Percentiles rank a stretch among this genome's conserved stretches.
phyloP scores from a whole-genome alignment of 2,113 vertebrate genomes.

The Rissa tridactyla region DNA sequence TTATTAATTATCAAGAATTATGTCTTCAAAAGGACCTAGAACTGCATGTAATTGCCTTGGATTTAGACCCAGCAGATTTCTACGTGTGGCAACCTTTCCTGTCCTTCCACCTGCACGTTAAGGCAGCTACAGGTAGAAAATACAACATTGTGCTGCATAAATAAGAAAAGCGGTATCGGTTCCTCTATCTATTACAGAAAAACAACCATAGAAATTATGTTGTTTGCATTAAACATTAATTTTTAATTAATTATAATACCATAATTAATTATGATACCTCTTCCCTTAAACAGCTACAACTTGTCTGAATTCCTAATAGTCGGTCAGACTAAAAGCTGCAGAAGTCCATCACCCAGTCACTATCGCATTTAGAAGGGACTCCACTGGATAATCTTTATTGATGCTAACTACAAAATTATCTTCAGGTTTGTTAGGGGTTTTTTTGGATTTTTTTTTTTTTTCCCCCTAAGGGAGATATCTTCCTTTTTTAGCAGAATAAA shows the following conservation, averaged over 20 bases:
- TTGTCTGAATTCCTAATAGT: not conserved
- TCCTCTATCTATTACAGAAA: not conserved
- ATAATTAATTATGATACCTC: not conserved
- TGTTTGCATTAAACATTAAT: not conserved
- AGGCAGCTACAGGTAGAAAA: not conserved
- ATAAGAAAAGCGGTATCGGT: not conserved
- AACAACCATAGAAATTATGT: not conserved
- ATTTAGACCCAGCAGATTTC: not conserved
- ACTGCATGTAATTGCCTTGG: not conserved
- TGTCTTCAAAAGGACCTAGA: not conserved
- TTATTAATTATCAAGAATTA: not conserved
- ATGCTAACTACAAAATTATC: not conserved
- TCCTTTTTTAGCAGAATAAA: not conserved
- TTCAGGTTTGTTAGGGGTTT: not conserved
- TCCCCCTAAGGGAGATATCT: accelerated
- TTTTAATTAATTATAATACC: not conserved
- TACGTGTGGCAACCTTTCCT: not conserved
- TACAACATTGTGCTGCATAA: not conserved
- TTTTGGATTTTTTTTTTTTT: not conserved
- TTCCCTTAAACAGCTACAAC: not conserved
- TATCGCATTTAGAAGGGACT: not conserved
- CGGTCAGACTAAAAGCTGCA: not conserved
- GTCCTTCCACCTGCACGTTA: not conserved
- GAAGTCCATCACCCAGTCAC: not conserved
- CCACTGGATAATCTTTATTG: not conserved